Evolutionary conservation across 2,113 vertebrate genomes (phyloP), one percentile per base, ranked within the genome.

Genomic region (Megaceryle torquata): DNA sequence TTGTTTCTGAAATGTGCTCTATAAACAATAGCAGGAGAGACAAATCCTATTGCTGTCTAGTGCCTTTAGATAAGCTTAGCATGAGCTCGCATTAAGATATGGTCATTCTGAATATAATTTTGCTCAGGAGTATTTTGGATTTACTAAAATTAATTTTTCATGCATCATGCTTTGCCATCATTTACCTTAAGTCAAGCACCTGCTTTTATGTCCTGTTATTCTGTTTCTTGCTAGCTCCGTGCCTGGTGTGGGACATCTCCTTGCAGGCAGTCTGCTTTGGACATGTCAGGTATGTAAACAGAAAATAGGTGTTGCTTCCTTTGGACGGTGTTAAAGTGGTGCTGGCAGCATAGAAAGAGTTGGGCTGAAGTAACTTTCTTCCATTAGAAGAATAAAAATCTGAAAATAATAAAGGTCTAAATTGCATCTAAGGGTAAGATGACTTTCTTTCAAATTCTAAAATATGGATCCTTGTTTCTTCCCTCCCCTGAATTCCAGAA

Each of bases 241-340:
- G 77, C 81, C 74, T 82, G 72, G 20, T 76, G 1, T 64, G 57
- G 95, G 77, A 39, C 69, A 41, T 61, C 57, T 88, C 75, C 43
- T 51, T 92, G 74, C 65, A 82, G 12, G 43, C 78, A 11, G 76
- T 33, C 50, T 75, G 71, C 76, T 91, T 46, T 79, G 77, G 83
- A 91, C 3, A 2, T 61, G 70, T 75, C 74, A 76, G 48, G 65
- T 82, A 10, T 5, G 25, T 76, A 79, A 92, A 78, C 48, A 50
- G 61, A 60, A 63, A 67, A 79, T 76, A 86, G 91, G 88, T 96
- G 92, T 78, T 88, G 61, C 65, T 78, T 69, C 81, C 74, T 84
- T 75, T 86, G 83, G 65, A 35, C 20, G 43, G 21, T 39, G 46
- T 69, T 64, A 33, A 88, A 64, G 44, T 60, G 29, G 6, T 79